Evolutionary conservation across 2,113 vertebrate genomes (phyloP), one percentile per base, ranked within the genome.

Genomic region (Syrmaticus mikado): DNA sequence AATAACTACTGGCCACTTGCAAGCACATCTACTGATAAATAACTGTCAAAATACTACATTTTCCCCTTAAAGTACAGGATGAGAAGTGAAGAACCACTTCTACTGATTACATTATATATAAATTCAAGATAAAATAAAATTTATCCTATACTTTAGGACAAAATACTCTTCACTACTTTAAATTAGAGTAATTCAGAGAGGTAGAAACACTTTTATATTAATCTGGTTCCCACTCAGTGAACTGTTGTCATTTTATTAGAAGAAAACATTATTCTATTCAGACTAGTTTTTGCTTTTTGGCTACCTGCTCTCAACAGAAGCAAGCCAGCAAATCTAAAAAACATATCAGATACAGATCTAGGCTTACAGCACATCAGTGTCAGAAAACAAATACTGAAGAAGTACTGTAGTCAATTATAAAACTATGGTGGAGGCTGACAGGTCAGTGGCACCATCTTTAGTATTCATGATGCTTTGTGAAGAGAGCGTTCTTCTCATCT

Each of bases 11-110:
- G n/a, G n/a, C n/a, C n/a, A n/a, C n/a, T n/a, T n/a, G n/a, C n/a
- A n/a, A n/a, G n/a, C n/a, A n/a, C n/a, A 13, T 57, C 45, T 92
- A 70, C 85, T 93, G 67, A 94, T 88, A 70, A 87, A 52, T 82
- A 92, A 92, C 7, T 74, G 61, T 50, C 85, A 88, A 89, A 85
- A 46, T 24, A 36, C 2, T 10, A 2, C 64, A 15, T 55, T 48
- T 68, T 22, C 16, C 71, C 75, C 89, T 86, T 86, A 62, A 89
- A 78, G 36, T 74, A 60, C 19, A 93, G 57, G 40, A 78, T 18
- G n/a, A 73, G 68, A 64, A 43, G 71, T 83, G 27, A 64, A 89
- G 38, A 50, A 66, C 40, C 82, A 20, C 34, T 83, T 90, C n/a
- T 58, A 72, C 43, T 52, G 75, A 32, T 53, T 28, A 45, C 60